These are phyloP conservation scores for Leucophenga maculata DNA, from an alignment of 2,888 invertebrate species.

Conservation along the genomic window DNA sequence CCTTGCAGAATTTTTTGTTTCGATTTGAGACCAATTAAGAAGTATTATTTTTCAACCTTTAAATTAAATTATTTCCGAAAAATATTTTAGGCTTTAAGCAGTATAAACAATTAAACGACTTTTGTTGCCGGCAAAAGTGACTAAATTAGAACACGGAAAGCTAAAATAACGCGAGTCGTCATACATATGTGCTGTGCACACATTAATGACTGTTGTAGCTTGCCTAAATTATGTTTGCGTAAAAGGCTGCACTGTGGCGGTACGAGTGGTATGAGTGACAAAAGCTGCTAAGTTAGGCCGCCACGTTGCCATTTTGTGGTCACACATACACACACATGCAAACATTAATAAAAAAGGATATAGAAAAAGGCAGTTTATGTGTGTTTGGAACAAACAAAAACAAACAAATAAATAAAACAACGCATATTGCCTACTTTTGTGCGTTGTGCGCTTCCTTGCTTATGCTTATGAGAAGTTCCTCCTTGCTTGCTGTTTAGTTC, in stretches of 20 bases:
- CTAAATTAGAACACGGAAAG: neutral
- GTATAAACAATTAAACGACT: too few species aligned
- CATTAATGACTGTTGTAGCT: constrained; percentile 13
- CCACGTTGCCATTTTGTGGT: constrained; percentile 28
- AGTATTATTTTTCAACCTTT: too few species aligned
- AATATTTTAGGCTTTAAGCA: too few species aligned
- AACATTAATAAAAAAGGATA: too few species aligned
- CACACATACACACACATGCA: neutral
- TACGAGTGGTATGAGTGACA: neutral
- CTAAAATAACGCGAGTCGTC: too few species aligned
- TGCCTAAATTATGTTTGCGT: constrained; percentile 6
- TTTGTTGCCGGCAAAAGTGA: neutral
- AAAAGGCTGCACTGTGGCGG: neutral
- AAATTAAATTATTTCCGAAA: too few species aligned
- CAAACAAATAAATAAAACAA: neutral
- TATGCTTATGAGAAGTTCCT: neutral
- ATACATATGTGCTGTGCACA: neutral
- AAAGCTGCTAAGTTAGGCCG: constrained; percentile 8
- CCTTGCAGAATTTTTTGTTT: neutral
- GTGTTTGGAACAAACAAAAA: neutral
- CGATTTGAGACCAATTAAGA: constrained; percentile 20
- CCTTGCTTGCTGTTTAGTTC: neutral
- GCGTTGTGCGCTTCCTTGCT: constrained; percentile 29
- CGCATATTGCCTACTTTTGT: constrained; percentile 54
- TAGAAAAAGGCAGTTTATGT: neutral